These are phyloP conservation scores for Dryococelus australis DNA, from an alignment of 2,888 invertebrate genomes.

Conservation along the genomic window DNA sequence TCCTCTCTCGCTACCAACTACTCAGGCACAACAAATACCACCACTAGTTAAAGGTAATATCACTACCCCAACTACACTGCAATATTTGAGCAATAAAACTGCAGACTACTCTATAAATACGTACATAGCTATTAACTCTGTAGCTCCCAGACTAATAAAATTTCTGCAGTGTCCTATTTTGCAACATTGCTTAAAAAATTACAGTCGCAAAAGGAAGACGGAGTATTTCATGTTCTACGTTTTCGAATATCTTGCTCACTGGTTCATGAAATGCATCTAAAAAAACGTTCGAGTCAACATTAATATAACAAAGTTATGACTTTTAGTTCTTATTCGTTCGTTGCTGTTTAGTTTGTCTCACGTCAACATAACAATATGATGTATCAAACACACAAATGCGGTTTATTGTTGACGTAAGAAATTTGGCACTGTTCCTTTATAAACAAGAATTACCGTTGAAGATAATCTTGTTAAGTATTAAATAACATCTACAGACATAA, in stretches of 20 bases:
- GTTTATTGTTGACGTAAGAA: background rate
- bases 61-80: background rate
- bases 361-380: background rate
- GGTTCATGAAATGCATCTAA: too few relatives aligned
- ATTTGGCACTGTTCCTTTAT: background rate
- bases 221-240: too few relatives aligned
- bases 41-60: background rate
- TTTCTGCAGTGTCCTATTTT: too few relatives aligned
- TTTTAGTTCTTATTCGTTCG: background rate
- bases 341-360: background rate
- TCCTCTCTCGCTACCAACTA: conserved; percentile 1
- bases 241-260: too few relatives aligned
- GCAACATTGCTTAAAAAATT: too few relatives aligned
- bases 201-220: too few relatives aligned
- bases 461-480: too few relatives aligned
- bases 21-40: background rate
- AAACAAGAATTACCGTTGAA: too few relatives aligned
- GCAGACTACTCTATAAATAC: too few relatives aligned
- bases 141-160: too few relatives aligned
- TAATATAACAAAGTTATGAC: background rate
- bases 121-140: too few relatives aligned
- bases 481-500: background rate
- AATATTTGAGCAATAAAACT: background rate
- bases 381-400: background rate
- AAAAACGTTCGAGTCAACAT: too few relatives aligned